Percentiles rank a stretch among this genome's conserved stretches.
phyloP scores from a whole-genome alignment of 1,140 invertebrate genomes.

The Tetragnatha versicolor region DNA sequence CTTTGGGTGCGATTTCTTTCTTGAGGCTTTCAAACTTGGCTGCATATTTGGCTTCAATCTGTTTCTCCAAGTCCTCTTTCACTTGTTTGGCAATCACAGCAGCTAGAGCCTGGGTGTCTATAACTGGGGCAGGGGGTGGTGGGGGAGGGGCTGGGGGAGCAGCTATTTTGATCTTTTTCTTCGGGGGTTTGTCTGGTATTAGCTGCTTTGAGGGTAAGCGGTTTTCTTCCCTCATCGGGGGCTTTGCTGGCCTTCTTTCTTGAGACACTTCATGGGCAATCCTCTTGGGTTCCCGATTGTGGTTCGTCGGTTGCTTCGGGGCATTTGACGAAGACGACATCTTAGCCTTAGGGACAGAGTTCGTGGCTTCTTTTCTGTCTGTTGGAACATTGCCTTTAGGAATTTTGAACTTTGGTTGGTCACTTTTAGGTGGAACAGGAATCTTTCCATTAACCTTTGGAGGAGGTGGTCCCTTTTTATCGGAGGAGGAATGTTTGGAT shows the following conservation, averaged over 20 bases:
- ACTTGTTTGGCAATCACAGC: slow-evolving; percentile 13
- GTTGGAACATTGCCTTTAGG: slow-evolving; percentile 7
- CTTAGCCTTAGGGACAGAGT: slow-evolving; percentile 26
- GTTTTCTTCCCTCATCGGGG: neutral
- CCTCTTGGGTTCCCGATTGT: too few species aligned
- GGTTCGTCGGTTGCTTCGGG: neutral
- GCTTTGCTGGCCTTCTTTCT: neutral
- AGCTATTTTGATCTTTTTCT: slow-evolving; percentile 15
- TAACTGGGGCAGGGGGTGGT: neutral
- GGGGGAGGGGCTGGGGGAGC: neutral
- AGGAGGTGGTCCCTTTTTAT: slow-evolving; percentile 5
- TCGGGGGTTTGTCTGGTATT: neutral
- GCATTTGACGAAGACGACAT: neutral
- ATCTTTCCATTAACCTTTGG: neutral
- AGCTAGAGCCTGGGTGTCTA: neutral
- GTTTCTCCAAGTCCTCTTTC: slow-evolving; percentile 14
- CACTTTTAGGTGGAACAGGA: neutral
- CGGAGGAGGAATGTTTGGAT: slow-evolving; percentile 1
- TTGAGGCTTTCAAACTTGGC: neutral
- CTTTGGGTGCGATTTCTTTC: neutral
- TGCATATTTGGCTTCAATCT: slow-evolving; percentile 26
- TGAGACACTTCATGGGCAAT: too few species aligned
- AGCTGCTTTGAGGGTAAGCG: neutral
- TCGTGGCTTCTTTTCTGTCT: neutral
- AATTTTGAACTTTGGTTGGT: slow-evolving; percentile 30